Conservation (phyloP, 2,797 vertebrate genomes). For the Streptopelia turtur region DNA sequence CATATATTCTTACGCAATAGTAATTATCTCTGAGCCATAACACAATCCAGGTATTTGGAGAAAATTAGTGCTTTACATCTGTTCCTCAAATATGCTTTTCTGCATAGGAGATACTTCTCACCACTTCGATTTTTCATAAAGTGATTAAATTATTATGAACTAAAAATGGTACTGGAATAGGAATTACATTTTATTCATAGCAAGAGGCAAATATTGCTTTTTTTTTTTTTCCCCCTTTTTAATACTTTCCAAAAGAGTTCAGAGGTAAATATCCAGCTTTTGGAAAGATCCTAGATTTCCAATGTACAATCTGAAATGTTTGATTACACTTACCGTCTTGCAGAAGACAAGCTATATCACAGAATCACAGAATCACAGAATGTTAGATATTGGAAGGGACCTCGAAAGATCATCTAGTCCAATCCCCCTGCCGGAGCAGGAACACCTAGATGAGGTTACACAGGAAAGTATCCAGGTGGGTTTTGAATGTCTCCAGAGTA, state of each 20-base stretch:
- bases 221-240: not conserved
- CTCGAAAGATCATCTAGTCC: no score
- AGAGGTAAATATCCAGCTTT: not conserved
- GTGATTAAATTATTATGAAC: not conserved
- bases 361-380: no score
- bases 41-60: not conserved
- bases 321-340: not conserved
- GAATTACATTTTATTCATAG: not conserved
- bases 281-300: not conserved
- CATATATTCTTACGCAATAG: not conserved
- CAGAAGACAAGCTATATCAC: not conserved
- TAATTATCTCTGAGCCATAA: not conserved
- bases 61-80: not conserved
- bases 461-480: no score
- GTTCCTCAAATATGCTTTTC: not conserved
- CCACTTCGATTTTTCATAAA: not conserved
- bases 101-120: not conserved
- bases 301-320: not conserved
- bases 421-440: no score
- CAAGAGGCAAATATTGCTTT: not conserved
- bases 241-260: not conserved
- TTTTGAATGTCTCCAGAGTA: no score
- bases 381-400: no score
- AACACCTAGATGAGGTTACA: no score
- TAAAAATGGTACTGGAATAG: not conserved